Conservation (phyloP, 2,888 invertebrate species). For the Galerucella pusilla region DNA sequence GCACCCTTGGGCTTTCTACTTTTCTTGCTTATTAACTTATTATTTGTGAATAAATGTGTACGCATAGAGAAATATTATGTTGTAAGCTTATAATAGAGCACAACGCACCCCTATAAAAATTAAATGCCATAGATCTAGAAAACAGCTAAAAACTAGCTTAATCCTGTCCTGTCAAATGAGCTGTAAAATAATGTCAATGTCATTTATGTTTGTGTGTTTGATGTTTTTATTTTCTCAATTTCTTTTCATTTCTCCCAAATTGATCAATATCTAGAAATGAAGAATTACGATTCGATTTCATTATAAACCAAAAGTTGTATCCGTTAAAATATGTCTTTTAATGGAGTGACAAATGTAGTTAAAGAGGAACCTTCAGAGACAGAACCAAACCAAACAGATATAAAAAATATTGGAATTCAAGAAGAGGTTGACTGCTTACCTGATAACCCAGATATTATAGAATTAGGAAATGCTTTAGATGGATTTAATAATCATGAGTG, state of each 20-base stretch:
- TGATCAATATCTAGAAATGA: slow-evolving; percentile 10
- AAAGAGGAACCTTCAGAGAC: slow-evolving; percentile 33
- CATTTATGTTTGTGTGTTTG: neutral
- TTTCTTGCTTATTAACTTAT: too few species aligned
- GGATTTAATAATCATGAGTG: slow-evolving; percentile 15
- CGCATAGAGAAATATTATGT: too few species aligned
- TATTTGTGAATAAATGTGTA: too few species aligned
- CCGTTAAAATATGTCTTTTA: neutral
- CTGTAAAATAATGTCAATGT: neutral
- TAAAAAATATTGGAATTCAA: slow-evolving; percentile 25
- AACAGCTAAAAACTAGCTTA: neutral
- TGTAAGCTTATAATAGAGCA: too few species aligned
- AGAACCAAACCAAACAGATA: slow-evolving; percentile 16
- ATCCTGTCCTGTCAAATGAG: neutral
- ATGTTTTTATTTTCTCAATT: slow-evolving; percentile 5
- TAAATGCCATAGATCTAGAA: too few species aligned
- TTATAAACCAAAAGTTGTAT: neutral
- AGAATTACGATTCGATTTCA: neutral
- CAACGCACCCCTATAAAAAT: too few species aligned
- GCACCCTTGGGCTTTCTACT: too few species aligned
- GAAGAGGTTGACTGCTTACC: slow-evolving; percentile 26
- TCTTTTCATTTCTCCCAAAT: neutral
- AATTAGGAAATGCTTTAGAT: slow-evolving; percentile 24
- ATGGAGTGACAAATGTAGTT: slow-evolving; percentile 15
- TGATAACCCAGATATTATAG: slow-evolving; percentile 37